phyloP scores from a whole-genome alignment of 2,888 invertebrate genomes.

The Drosophila robusta region DNA sequence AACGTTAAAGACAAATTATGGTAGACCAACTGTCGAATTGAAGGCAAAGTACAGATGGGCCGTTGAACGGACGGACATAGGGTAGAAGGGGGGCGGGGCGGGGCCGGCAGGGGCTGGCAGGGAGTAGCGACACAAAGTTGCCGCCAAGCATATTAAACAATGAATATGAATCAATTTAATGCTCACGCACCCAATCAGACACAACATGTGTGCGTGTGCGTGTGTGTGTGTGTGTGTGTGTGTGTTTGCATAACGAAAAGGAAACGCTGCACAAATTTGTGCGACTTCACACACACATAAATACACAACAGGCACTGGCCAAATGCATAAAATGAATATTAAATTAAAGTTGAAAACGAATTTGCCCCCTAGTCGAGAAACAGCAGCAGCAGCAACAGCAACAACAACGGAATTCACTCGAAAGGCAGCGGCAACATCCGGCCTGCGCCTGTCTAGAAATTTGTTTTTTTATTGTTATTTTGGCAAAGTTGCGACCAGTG shows the following conservation, averaged over 20 bases:
- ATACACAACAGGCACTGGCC: slow-evolving; percentile 49
- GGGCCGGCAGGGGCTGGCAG: neutral
- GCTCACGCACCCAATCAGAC: slow-evolving; percentile 38
- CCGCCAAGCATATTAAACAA: slow-evolving; percentile 81
- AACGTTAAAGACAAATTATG: slow-evolving; percentile 71
- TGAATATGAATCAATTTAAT: slow-evolving; percentile 81
- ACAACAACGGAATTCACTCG: slow-evolving; percentile 69
- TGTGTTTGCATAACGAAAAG: slow-evolving; percentile 59
- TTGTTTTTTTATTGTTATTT: slow-evolving; percentile 35
- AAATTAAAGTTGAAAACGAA: slow-evolving; percentile 78
- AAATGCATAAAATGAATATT: slow-evolving; percentile 79
- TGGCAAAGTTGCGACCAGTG: slow-evolving; percentile 50
- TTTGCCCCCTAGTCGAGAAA: slow-evolving; percentile 56
- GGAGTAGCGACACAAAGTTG: slow-evolving; percentile 42
- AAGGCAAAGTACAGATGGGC: slow-evolving; percentile 31
- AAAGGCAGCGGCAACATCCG: slow-evolving; percentile 72
- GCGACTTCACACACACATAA: slow-evolving; percentile 24
- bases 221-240: slow-evolving; percentile 19
- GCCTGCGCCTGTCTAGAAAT: slow-evolving; percentile 43
- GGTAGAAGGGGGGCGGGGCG: neutral
- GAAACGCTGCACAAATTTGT: slow-evolving; percentile 77
- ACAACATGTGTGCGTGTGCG: slow-evolving; percentile 13
- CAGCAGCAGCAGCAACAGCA: slow-evolving; percentile 17
- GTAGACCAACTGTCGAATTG: slow-evolving; percentile 56
- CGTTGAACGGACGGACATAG: slow-evolving; percentile 1